Evolutionary conservation across 30 jellyfish, hydroid and myxozoan species (phyloP).

Genomic region (Phacellophora camtschatica): DNA sequence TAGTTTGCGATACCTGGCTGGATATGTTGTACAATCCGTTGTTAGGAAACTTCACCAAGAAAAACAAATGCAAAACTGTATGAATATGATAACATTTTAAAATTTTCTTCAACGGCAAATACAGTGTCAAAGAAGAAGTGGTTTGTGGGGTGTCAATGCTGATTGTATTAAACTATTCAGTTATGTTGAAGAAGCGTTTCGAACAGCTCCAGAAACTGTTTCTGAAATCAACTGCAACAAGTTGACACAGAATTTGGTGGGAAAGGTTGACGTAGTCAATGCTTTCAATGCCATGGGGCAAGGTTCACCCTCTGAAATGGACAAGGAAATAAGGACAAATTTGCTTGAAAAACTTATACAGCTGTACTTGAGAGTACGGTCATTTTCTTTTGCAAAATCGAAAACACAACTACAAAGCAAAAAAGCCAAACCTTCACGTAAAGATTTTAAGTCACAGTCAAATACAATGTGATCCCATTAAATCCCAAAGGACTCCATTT

Average conservation of each 20-base stretch:
- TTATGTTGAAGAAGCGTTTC: slow-evolving; percentile 1
- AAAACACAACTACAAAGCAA: background rate
- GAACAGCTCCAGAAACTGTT: slow-evolving; percentile 16
- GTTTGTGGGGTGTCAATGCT: slow-evolving; percentile 38
- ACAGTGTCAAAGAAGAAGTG: slow-evolving; percentile 47
- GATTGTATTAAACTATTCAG: slow-evolving; percentile 8
- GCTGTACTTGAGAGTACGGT: slow-evolving; percentile 16
- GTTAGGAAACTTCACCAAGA: slow-evolving; percentile 4
- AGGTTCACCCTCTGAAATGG: slow-evolving; percentile 1
- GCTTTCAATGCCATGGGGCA: slow-evolving; percentile 18
- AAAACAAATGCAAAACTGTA: background rate
- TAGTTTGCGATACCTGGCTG: slow-evolving; percentile 35
- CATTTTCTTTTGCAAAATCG: background rate
- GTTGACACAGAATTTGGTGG: background rate
- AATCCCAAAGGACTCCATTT: too few species aligned
- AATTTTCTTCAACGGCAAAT: slow-evolving; percentile 18
- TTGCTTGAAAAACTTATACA: background rate
- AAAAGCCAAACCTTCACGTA: background rate
- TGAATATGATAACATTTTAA: background rate
- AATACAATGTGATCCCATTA: too few species aligned
- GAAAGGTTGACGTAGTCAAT: background rate
- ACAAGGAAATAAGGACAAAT: background rate
- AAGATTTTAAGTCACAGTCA: background rate
- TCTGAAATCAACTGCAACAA: slow-evolving; percentile 22
- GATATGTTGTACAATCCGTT: slow-evolving; percentile 32